Base-by-base conservation (phyloP, 2,797 vertebrate genomes). In the Chromobotia macracanthus region DNA sequence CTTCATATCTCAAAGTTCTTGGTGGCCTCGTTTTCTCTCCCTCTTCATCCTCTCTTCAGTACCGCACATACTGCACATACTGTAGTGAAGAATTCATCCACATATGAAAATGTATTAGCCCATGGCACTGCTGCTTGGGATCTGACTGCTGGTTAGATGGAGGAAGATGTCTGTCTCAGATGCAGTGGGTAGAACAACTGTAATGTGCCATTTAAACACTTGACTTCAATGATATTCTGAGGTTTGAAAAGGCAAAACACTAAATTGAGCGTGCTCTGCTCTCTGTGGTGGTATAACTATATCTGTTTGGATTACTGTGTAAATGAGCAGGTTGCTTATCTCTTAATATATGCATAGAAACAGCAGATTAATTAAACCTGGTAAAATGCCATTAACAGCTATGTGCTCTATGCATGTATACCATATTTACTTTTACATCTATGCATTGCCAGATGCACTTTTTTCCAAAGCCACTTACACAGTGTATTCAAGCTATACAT, bases 91-190 rank as follows among this genome's bases (percentile, higher is more conserved):
- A 64, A 87, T 78, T 77, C 78, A 84, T 50, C 64, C 81, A 84
- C 56, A 84, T 73, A 81, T 87, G 72, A 87, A 89, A 90, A 86
- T 82, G 72, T 87, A 89, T 89, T 79, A 88, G 76, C 82, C 55
- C 51, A 73, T 72, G 31, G 1, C 69, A 71, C 72, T 77, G 72
- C 79, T 77, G 83, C 79, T 74, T 83, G 80, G 81, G 83, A 81
- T 85, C 64, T 83, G 72, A 77, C 70, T 21, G 50, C 55, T 41
- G 79, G 69, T 86, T 82, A 84, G 82, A 86, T 83, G 79, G 50
- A 75, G 58, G 61, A 63, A 82, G 56, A 85, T 82, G 86, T 85
- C 83, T 83, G 79, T 72, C 75, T 58, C 23, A n/a, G 23, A 19
- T 31, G 38, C 46, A 74, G 69, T 28, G 72, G 76, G 79, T 86